Conservation (phyloP, 2,113 vertebrate genomes). For the Phylloscopus trochilus region DNA sequence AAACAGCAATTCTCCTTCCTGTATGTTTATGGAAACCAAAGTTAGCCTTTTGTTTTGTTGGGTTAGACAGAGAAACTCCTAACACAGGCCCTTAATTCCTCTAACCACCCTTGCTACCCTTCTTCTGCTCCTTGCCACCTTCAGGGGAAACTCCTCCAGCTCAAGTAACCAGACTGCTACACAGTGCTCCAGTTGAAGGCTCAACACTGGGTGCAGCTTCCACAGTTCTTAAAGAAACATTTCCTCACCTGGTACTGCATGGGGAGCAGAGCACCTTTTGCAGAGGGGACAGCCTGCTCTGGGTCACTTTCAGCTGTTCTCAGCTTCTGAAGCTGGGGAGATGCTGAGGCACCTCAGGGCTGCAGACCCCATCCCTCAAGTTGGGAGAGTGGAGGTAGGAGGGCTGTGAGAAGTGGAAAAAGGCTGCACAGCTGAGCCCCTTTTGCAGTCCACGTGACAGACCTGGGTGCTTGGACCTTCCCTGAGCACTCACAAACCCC, state of each 20-base stretch:
- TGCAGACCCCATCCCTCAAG: neutral
- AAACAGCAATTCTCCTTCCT: neutral
- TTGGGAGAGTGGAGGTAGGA: neutral
- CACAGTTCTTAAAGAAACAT: neutral
- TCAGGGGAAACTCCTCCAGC: neutral
- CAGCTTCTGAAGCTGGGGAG: neutral
- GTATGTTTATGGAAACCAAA: neutral
- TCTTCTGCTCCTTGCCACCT: neutral
- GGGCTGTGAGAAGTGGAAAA: neutral
- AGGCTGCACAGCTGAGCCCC: accelerated
- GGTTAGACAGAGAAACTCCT: neutral
- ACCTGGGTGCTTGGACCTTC: neutral
- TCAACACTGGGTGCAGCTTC: neutral
- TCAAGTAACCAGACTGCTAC: neutral
- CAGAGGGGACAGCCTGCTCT: neutral
- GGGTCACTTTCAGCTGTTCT: neutral
- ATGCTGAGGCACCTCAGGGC: neutral
- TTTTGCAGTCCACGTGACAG: neutral
- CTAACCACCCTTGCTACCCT: neutral
- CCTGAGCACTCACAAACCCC: neutral
- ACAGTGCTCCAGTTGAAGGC: neutral
- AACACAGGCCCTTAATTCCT: neutral
- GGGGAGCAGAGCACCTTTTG: neutral
- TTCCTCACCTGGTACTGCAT: neutral
- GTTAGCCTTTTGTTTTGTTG: neutral